These are phyloP conservation scores for Kryptopterus vitreolus DNA, from an alignment of 2,797 vertebrate genomes.

Conservation along the genomic window DNA sequence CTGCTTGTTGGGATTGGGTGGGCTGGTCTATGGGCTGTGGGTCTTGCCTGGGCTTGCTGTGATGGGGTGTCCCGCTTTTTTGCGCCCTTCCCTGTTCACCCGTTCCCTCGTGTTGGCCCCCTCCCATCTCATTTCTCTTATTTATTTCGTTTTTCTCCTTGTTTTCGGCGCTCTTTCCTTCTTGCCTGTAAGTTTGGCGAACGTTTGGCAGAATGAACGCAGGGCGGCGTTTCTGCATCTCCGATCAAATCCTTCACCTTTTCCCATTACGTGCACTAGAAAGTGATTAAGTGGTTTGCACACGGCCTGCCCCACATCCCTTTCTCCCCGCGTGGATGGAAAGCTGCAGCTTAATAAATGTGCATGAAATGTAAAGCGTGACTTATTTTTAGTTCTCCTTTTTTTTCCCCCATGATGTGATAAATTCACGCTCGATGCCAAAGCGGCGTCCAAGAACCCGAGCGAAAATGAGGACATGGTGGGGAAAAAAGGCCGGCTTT, in stretches of 20 bases:
- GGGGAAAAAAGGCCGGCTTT: background rate
- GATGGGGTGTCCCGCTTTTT: no score
- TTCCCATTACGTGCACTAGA: background rate
- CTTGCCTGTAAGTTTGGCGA: background rate
- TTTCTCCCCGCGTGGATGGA: background rate
- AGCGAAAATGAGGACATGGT: background rate
- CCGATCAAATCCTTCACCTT: background rate
- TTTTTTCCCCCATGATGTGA: background rate
- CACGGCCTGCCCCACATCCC: background rate
- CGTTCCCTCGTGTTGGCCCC: no score
- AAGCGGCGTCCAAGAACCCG: background rate
- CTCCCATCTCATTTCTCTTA: no score
- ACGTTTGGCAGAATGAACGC: constrained; percentile 3
- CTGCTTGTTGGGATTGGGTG: no score
- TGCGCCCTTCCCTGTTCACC: no score
- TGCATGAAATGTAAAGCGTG: background rate
- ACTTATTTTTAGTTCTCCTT: background rate
- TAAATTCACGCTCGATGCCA: no score
- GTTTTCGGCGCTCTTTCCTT: background rate
- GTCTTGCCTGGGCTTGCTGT: no score
- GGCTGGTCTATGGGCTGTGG: no score
- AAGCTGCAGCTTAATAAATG: background rate
- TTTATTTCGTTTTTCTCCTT: no score
- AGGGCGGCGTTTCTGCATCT: background rate
- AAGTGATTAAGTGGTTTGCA: background rate